Evolutionary conservation across 2,113 vertebrate genomes (phyloP).

Genomic region (Glaucomys volans): DNA sequence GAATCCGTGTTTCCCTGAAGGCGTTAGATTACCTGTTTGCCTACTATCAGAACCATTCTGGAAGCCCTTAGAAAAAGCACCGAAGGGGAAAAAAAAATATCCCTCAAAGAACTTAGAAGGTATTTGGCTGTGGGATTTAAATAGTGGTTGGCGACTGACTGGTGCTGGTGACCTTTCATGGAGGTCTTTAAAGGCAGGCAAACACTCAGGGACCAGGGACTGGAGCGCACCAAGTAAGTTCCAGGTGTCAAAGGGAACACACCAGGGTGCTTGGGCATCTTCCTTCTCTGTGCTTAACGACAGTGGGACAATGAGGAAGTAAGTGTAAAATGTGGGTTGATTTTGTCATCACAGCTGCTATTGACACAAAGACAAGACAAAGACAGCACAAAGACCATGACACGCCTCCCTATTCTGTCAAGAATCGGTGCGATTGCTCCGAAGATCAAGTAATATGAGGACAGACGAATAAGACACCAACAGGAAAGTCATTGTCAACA

Average conservation of each 20-base stretch:
- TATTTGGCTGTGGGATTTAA: background rate
- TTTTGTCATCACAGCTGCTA: background rate
- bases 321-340: background rate
- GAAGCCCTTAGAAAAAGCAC: background rate
- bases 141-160: background rate
- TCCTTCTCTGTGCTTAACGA: background rate
- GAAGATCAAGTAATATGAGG: background rate
- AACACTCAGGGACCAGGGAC: rapidly evolving
- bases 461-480: background rate
- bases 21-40: conserved; percentile 36
- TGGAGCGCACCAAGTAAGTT: rapidly evolving
- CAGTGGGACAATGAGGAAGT: background rate
- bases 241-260: background rate
- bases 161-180: background rate
- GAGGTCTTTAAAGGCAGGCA: conserved; percentile 15
- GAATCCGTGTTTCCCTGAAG: background rate
- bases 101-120: background rate
- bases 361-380: background rate
- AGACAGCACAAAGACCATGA: background rate
- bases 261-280: background rate
- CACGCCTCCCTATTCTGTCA: background rate
- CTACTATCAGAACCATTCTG: background rate
- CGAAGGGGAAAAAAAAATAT: background rate
- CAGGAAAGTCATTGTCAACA: background rate
- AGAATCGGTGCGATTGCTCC: background rate